phyloP scores from a whole-genome alignment of 1,140 invertebrate genomes.

The Pissodes strobi region DNA sequence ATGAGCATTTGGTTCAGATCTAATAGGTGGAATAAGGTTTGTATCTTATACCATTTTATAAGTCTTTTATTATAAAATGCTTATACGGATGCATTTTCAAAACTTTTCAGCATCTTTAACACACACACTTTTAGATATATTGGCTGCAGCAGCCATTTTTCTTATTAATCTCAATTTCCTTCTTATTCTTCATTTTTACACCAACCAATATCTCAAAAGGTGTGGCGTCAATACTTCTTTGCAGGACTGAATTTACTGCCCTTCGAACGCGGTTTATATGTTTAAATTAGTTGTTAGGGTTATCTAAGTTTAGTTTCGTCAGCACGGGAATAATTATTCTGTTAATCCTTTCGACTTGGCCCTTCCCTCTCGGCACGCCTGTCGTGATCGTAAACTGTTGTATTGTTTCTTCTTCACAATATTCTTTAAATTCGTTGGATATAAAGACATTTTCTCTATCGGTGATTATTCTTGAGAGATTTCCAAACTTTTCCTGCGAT shows the following conservation, averaged over 20 bases:
- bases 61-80: too few relatives aligned
- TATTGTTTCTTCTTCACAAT: slow-evolving; percentile 44
- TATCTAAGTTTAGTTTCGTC: slow-evolving; percentile 39
- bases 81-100: too few relatives aligned
- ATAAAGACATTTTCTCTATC: slow-evolving; percentile 55
- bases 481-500: slow-evolving; percentile 46
- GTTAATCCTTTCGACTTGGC: slow-evolving; percentile 49
- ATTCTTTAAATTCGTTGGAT: slow-evolving; percentile 42
- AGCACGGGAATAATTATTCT: too few relatives aligned
- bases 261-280: slow-evolving; percentile 45
- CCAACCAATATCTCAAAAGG: slow-evolving; percentile 52
- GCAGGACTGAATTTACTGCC: slow-evolving; percentile 48
- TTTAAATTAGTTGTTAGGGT: slow-evolving; percentile 47
- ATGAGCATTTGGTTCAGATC: too few relatives aligned
- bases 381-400: slow-evolving; percentile 45
- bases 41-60: too few relatives aligned
- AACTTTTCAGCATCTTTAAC: too few relatives aligned
- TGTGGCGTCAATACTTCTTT: slow-evolving; percentile 47
- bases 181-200: slow-evolving; percentile 40
- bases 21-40: too few relatives aligned
- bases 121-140: too few relatives aligned
- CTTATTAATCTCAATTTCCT: too few relatives aligned
- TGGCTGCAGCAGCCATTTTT: too few relatives aligned
- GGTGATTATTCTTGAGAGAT: slow-evolving; percentile 48
- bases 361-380: slow-evolving; percentile 47